Conservation (phyloP, 2,888 invertebrate genomes). For the Cloeon dipterum region DNA sequence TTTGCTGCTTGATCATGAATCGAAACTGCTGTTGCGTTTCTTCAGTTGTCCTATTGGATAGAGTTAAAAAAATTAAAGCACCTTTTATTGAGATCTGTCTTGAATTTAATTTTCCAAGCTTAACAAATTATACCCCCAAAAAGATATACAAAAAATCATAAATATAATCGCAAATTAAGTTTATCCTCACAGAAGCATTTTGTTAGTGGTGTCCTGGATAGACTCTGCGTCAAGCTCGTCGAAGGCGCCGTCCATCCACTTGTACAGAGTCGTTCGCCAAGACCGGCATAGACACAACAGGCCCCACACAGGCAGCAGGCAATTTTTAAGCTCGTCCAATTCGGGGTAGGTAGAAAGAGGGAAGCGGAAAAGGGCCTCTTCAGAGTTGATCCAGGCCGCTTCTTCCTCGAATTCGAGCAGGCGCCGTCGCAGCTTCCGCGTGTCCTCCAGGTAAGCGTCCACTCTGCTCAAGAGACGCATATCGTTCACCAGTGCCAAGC, state of each 20-base stretch:
- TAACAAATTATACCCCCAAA: too few relatives aligned
- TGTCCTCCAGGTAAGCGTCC: background rate
- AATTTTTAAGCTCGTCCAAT: constrained; percentile 44
- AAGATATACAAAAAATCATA: background rate
- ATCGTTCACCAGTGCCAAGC: background rate
- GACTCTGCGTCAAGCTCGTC: constrained; percentile 54
- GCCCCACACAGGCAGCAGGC: background rate
- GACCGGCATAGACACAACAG: constrained; percentile 25
- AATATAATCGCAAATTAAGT: background rate
- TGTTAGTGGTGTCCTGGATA: constrained; percentile 60
- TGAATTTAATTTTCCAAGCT: too few relatives aligned
- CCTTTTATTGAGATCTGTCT: too few relatives aligned
- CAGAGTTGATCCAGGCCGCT: constrained; percentile 70
- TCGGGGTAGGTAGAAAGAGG: constrained; percentile 51
- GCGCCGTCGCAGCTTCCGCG: background rate
- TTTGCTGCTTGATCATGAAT: constrained; percentile 48
- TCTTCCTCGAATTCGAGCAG: constrained; percentile 35
- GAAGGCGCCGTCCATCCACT: constrained; percentile 87
- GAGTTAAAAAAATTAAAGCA: background rate
- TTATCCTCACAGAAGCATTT: constrained; percentile 28
- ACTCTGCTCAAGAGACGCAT: background rate
- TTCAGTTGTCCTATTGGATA: constrained; percentile 57
- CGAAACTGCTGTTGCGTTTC: constrained; percentile 40
- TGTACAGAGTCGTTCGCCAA: constrained; percentile 61
- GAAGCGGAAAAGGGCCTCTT: constrained; percentile 69